Evolutionary conservation across 2,888 invertebrate genomes (phyloP).

Genomic region (Hybos culiciformis): DNA sequence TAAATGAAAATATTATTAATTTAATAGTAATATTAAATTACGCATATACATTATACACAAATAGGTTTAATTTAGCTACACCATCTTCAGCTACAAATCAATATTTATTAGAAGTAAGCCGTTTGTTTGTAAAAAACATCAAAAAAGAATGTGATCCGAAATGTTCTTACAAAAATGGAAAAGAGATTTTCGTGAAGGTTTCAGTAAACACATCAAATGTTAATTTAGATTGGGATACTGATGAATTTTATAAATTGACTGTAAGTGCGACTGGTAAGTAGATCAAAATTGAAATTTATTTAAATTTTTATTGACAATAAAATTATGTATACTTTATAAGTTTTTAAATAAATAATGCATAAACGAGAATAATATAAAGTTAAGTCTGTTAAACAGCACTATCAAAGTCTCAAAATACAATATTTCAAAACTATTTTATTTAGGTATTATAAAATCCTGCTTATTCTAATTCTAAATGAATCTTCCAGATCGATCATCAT

Average conservation of each 20-base stretch:
- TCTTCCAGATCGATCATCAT: conserved; percentile 37
- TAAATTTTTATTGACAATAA: neutral
- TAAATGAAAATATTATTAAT: neutral
- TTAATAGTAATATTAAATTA: neutral
- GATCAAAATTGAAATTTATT: neutral
- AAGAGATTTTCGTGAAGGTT: conserved; percentile 44
- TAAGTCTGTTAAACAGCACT: too few species aligned
- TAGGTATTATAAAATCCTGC: too few species aligned
- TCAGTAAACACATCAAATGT: conserved; percentile 38
- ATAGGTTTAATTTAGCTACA: conserved; percentile 42
- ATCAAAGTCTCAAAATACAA: neutral
- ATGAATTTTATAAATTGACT: conserved; percentile 52
- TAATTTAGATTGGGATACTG: conserved; percentile 48
- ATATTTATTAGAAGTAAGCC: conserved; percentile 42
- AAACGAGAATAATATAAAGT: neutral
- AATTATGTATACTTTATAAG: neutral
- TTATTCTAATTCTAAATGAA: too few species aligned
- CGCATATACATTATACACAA: conserved; percentile 4
- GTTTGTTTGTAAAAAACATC: conserved; percentile 43
- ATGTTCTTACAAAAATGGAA: conserved; percentile 37
- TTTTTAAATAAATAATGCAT: neutral
- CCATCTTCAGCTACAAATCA: conserved; percentile 37
- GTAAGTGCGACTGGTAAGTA: conserved; percentile 42
- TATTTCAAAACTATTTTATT: neutral
- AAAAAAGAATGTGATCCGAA: conserved; percentile 44